phyloP scores from a whole-genome alignment of 2,113 vertebrate species.

The Elgaria multicarinata region DNA sequence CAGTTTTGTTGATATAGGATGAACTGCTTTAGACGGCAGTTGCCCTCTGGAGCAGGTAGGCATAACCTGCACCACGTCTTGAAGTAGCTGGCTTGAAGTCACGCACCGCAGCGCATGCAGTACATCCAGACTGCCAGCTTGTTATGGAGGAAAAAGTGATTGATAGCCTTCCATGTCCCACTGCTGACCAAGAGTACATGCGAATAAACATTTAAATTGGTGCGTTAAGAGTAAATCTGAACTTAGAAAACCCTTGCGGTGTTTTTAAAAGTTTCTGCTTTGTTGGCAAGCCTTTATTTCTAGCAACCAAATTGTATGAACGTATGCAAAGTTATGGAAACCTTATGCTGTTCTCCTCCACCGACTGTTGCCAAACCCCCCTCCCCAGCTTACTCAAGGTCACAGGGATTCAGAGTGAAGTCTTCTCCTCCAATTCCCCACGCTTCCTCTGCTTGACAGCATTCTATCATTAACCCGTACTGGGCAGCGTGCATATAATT shows the following conservation, averaged over 20 bases:
- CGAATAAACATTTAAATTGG: background rate
- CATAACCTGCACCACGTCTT: background rate
- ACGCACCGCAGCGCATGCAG: background rate
- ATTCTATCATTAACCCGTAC: background rate
- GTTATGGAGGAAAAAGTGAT: background rate
- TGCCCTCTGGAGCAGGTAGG: background rate
- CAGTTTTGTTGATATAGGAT: background rate
- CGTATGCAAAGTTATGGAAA: conserved; percentile 31
- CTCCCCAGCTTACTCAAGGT: background rate
- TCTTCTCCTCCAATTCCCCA: background rate
- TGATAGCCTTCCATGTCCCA: background rate
- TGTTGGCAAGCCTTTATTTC: background rate
- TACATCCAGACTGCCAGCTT: background rate
- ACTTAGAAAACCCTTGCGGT: background rate
- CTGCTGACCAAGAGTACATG: background rate
- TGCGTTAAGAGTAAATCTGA: background rate
- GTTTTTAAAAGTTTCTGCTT: background rate
- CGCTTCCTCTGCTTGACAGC: conserved; percentile 27
- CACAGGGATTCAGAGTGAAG: conserved; percentile 37
- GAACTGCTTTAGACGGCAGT: background rate
- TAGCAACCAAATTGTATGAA: background rate
- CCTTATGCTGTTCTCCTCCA: background rate
- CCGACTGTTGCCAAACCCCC: no score
- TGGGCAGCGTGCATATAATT: background rate
- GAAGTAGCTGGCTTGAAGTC: background rate